phyloP scores from a whole-genome alignment of 2,113 vertebrate species.

The Brevimyrus niger region DNA sequence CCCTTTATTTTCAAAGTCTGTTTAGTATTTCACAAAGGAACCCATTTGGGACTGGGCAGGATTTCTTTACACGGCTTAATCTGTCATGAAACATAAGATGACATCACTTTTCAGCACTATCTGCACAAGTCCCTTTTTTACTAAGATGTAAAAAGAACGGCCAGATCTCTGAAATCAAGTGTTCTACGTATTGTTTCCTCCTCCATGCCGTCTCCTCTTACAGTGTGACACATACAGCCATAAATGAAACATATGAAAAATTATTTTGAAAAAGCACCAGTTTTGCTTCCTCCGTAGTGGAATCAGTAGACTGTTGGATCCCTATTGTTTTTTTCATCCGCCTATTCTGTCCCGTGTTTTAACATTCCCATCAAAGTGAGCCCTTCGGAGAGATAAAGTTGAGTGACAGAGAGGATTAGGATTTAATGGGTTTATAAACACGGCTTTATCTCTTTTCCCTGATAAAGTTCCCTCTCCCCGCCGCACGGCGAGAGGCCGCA shows the following conservation, averaged over 20 bases:
- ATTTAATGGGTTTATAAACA: constrained; percentile 14
- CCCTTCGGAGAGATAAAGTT: constrained; percentile 7
- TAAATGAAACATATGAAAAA: not conserved
- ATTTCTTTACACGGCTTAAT: not conserved
- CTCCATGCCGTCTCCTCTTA: not conserved
- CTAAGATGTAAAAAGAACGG: not conserved
- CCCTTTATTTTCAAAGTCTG: not conserved
- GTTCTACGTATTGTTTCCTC: not conserved
- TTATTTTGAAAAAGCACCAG: not conserved
- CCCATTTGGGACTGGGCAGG: constrained; percentile 14
- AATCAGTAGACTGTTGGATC: not conserved
- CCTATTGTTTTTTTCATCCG: not conserved
- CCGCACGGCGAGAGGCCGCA: not conserved
- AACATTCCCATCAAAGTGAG: constrained; percentile 9
- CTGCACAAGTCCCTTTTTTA: not conserved
- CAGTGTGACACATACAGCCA: not conserved
- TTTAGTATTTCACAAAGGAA: not conserved
- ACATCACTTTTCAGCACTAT: not conserved
- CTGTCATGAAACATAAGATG: not conserved
- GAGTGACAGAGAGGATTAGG: not conserved
- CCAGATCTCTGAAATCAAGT: not conserved
- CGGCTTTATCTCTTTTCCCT: not conserved
- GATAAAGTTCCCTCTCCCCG: not conserved
- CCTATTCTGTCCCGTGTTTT: not conserved
- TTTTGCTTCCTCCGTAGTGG: not conserved